phyloP scores from a whole-genome alignment of 1,140 invertebrate genomes.

The Philotrypesis tridentata region DNA sequence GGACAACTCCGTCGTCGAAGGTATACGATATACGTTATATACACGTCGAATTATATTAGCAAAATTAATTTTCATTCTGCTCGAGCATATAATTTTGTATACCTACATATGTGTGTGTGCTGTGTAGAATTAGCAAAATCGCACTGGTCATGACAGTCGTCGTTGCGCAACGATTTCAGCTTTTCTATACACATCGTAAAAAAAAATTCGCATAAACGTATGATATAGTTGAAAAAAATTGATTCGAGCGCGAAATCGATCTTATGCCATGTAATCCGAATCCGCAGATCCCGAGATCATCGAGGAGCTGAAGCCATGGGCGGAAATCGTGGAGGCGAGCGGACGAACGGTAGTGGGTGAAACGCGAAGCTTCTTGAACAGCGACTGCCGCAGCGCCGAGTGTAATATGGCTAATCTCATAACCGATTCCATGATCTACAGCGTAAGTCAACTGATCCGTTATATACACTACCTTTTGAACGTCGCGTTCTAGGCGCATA shows the following conservation, averaged over 20 bases:
- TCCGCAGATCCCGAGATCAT: conserved; percentile 73
- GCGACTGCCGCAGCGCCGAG: conserved; percentile 76
- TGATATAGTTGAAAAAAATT: neutral
- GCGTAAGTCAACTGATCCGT: conserved; percentile 60
- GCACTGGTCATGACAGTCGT: no score
- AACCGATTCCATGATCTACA: conserved; percentile 82
- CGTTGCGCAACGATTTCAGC: no score
- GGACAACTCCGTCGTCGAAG: conserved; percentile 77
- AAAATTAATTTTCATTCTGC: no score
- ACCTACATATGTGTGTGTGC: no score
- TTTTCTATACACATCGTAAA: no score
- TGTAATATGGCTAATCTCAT: conserved; percentile 86
- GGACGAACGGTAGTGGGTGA: conserved; percentile 76
- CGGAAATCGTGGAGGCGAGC: conserved; percentile 74
- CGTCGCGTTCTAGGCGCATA: no score
- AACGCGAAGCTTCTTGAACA: conserved; percentile 75
- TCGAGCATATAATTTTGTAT: no score
- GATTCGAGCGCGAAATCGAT: neutral
- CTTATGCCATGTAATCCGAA: neutral
- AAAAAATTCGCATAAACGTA: no score
- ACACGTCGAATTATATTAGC: neutral
- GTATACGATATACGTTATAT: conserved; percentile 64
- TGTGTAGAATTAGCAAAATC: no score
- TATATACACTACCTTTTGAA: no score
- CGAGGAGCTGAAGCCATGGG: conserved; percentile 76